These are phyloP conservation scores for Pentamera pediparva DNA, from an alignment of 53 echinoderm and acorn worm genomes.

Conservation along the genomic window DNA sequence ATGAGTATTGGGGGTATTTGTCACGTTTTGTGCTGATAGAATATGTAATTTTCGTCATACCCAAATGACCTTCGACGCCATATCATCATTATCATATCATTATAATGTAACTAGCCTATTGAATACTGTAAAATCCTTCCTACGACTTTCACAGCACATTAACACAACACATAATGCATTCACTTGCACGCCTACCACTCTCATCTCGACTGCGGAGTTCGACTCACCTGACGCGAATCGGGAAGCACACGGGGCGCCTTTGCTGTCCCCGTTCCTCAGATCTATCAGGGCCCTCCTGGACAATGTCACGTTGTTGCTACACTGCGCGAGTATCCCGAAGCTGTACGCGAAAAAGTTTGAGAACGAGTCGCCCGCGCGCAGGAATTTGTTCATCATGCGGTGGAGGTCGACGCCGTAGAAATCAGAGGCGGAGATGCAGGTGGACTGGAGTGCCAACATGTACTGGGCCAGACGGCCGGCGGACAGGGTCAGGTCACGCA, in stretches of 20 bases:
- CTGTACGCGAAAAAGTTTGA: constrained; percentile 23
- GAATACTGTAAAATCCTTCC: no score
- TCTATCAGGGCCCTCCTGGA: neutral
- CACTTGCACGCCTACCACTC: no score
- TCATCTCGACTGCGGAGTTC: no score
- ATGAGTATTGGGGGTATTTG: no score
- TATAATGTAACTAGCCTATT: no score
- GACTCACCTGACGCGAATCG: no score
- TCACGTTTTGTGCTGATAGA: no score
- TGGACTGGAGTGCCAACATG: neutral
- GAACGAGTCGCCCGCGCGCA: neutral
- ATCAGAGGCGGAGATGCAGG: neutral
- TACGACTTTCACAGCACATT: no score
- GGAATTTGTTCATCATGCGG: neutral
- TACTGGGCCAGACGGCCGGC: constrained; percentile 16
- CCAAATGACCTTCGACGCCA: no score
- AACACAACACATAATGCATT: no score
- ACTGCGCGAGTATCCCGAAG: neutral
- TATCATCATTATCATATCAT: no score
- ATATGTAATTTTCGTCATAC: no score
- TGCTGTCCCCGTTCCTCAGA: neutral
- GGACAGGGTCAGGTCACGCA: neutral
- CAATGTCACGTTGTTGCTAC: neutral
- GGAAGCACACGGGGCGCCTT: neutral
- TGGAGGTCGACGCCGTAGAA: neutral